These are phyloP conservation scores for Labeo catla DNA, from an alignment of 2,113 vertebrate species.

Conservation along the genomic window DNA sequence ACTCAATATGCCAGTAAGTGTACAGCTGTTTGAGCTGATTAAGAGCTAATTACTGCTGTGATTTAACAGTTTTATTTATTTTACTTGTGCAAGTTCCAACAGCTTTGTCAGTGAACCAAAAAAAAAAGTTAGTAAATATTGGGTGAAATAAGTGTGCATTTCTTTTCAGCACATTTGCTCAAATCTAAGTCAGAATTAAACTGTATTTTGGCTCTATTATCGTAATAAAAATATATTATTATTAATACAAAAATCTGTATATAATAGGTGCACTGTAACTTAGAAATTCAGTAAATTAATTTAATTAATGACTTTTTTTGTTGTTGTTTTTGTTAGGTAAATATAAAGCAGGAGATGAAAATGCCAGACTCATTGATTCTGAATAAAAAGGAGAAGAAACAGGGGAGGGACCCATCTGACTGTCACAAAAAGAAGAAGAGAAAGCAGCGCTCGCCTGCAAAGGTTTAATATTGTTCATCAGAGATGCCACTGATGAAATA, in stretches of 20 bases:
- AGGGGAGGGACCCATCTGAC: slow-evolving; percentile 86
- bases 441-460: slow-evolving; percentile 97
- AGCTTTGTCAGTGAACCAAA: background rate
- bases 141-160: too few species aligned
- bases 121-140: background rate
- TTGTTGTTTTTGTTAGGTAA: slow-evolving; percentile 80
- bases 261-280: background rate
- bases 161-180: background rate
- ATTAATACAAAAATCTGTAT: background rate
- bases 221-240: too few species aligned
- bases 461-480: slow-evolving; percentile 73
- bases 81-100: background rate
- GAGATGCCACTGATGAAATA: background rate
- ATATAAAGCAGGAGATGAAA: slow-evolving; percentile 97
- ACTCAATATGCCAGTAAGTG: slow-evolving; percentile 92
- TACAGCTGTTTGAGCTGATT: background rate
- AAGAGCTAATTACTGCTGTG: background rate
- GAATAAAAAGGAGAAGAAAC: slow-evolving; percentile 91
- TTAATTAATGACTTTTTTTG: slow-evolving; percentile 33
- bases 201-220: too few species aligned
- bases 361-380: slow-evolving; percentile 86
- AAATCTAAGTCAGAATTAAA: too few species aligned
- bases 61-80: background rate
- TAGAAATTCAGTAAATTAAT: background rate
- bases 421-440: slow-evolving; percentile 98